Evolutionary conservation across 2,797 vertebrate genomes (phyloP), one percentile per base, ranked within the genome.

Genomic region (Oreochromis grahami): DNA sequence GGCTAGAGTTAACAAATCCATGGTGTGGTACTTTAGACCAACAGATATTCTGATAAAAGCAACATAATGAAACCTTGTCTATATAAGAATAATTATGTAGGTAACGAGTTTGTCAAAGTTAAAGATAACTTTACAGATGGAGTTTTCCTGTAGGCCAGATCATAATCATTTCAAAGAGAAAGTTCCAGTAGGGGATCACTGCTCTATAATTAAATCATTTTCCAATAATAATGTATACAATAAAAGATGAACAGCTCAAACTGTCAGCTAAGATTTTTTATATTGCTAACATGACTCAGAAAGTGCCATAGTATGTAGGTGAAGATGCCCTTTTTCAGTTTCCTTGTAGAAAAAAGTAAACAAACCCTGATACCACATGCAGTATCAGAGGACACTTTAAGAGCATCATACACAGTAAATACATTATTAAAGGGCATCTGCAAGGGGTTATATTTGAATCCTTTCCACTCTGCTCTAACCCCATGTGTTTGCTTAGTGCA

Each of bases 371-470:
- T 48, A 38, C 13, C 19, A 32, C 79, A 83, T 84, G 9, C 43
- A 43, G 58, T 58, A 74, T 78, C 48, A 80, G 15, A 55, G 34
- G 65, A 15, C 1, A 50, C 32, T 80, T 83, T 51, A 51, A 80
- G 84, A 82, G 58, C 43, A 52, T 85, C 65, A 76, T 65, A 68
- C 76, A 80, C 60, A 79, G 36, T 65, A 81, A 77, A 89, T 86
- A 24, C 58, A 91, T 86, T 90, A 87, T 90, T 91, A 53, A 88
- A 83, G 14, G 12, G 70, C 48, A 52, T 51, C 74, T 76, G 17
- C 70, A 41, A 7, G 19, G 51, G 14, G 34, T 76, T 72, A 77
- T 70, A 80, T 29, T 76, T 29, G 45, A 83, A 48, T 81, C 58
- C 29, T 76, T 80, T 79, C 82, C 77, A 32, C 32, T 65, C 68